Conservation (phyloP, 2,113 vertebrate species). For the Dunckerocampus dactyliophorus region DNA sequence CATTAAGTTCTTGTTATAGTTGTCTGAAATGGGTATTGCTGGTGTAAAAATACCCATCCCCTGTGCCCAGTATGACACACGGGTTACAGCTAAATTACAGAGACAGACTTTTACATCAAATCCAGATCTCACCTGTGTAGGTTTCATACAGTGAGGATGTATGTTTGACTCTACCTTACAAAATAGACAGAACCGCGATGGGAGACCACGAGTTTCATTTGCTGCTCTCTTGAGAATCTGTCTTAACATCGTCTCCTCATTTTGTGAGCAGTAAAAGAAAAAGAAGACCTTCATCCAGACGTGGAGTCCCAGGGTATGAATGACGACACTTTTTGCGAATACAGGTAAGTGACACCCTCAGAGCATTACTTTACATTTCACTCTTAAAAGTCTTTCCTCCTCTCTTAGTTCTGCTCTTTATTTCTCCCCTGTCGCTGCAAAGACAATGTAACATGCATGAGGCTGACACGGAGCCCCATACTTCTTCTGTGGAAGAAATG, state of each 20-base stretch:
- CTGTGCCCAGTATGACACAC: background rate
- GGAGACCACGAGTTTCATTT: slow-evolving; percentile 17
- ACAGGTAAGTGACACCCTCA: slow-evolving; percentile 79
- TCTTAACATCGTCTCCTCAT: slow-evolving; percentile 36
- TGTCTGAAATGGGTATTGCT: background rate
- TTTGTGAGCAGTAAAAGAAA: slow-evolving; percentile 88
- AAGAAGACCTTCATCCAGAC: slow-evolving; percentile 94
- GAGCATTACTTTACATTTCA: slow-evolving; percentile 17
- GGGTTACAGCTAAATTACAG: background rate
- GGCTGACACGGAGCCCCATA: slow-evolving; percentile 53
- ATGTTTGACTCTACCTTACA: slow-evolving; percentile 2
- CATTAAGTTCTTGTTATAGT: slow-evolving; percentile 55
- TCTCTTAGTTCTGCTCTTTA: slow-evolving; percentile 43
- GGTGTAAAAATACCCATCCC: background rate
- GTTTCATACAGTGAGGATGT: background rate
- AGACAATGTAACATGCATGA: slow-evolving; percentile 54
- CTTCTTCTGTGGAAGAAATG: slow-evolving; percentile 45
- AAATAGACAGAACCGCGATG: slow-evolving; percentile 22
- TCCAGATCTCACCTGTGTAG: background rate
- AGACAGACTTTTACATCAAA: background rate
- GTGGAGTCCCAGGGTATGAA: slow-evolving; percentile 91
- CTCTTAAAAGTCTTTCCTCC: slow-evolving; percentile 25
- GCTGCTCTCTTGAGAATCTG: slow-evolving; percentile 33
- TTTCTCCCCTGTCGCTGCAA: slow-evolving; percentile 52
- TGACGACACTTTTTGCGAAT: slow-evolving; percentile 97